Evolutionary conservation across 2,888 invertebrate genomes (phyloP), one percentile per base, ranked within the genome.

Genomic region (Sialis lutaria): DNA sequence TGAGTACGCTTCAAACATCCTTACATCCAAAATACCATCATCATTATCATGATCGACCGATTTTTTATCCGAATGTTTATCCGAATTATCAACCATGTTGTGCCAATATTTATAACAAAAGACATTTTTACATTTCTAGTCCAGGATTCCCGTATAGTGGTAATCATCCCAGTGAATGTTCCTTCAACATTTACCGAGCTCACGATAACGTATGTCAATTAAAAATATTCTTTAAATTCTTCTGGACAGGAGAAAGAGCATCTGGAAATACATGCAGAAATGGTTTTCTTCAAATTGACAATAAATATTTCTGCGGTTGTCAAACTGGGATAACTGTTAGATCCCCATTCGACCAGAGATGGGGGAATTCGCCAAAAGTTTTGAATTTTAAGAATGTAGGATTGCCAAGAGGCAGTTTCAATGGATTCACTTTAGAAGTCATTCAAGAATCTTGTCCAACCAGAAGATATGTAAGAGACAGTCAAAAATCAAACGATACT

Each of bases 301-400:
- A 70, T 0, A 68, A 68, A 54, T 62, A 65, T 9, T 64, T 73
- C 44, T 77, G 77, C 54, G 77, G 76, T 1, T 77, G 77, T 53
- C 67, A 67, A 45, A 68, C 67, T 4, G 67, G 67, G 2, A 51
- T 64, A 7, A 65, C 62, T 48, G 40, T 68, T 1, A 55, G 59
- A 5, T 58, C 63, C 0, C 50, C 57, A 3, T 67, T 67, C 50
- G 58, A 57, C 45, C 50, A 51, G 31, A 48, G 61, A 40, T 66
- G 65, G 63, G 55, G 54, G 4, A 52, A 60, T n/a, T 57, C 57
- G 4, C 59, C 64, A 1, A 75, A 74, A 56, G 54, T 63, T 1
- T 54, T 72, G 40, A 60, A 64, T 6, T 65, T 72, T 53, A 62
- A 60, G 49, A 70, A 67, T 52, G 54, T 59, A 1, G 71, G 69